Conservation (phyloP, 2,797 vertebrate species). For the Glossophaga mutica region DNA sequence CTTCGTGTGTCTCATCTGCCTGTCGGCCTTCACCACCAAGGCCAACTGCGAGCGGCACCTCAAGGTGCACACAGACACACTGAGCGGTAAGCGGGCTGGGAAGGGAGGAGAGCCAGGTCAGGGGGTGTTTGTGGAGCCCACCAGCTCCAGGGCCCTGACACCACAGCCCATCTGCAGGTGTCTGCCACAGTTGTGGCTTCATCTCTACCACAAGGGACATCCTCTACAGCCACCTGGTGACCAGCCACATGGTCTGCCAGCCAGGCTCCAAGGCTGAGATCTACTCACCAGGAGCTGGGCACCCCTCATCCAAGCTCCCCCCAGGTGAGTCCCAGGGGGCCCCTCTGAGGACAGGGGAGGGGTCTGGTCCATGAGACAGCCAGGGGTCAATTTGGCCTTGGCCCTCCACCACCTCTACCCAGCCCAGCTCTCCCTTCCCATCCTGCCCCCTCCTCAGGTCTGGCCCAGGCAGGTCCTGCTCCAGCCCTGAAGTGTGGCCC, state of each 20-base stretch:
- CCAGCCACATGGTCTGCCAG: constrained; percentile 98
- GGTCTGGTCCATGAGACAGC: not conserved
- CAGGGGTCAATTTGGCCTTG: not conserved
- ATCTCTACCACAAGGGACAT: constrained; percentile 96
- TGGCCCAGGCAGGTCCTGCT: constrained; percentile 85
- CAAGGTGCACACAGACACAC: constrained; percentile 96
- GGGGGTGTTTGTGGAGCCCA: not conserved
- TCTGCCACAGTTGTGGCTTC: constrained; percentile 97
- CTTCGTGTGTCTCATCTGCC: constrained; percentile 96
- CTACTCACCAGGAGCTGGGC: constrained; percentile 86
- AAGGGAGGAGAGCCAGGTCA: accelerated
- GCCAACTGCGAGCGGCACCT: constrained; percentile 98
- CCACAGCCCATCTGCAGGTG: constrained; percentile 71
- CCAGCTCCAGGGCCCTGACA: not conserved
- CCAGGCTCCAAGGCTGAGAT: constrained; percentile 93
- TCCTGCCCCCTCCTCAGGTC: constrained; percentile 72
- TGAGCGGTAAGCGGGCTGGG: constrained; percentile 84
- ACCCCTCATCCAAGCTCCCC: constrained; percentile 86
- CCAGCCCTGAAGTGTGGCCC: constrained; percentile 88
- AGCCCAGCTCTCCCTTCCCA: not conserved
- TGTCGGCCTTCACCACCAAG: constrained; percentile 98
- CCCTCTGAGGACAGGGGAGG: not conserved
- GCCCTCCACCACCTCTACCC: not conserved
- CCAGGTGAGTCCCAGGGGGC: constrained; percentile 81
- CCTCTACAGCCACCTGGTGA: constrained; percentile 97